Base-by-base conservation (phyloP, 2,113 vertebrate species). In the Rhinolophus sinicus region DNA sequence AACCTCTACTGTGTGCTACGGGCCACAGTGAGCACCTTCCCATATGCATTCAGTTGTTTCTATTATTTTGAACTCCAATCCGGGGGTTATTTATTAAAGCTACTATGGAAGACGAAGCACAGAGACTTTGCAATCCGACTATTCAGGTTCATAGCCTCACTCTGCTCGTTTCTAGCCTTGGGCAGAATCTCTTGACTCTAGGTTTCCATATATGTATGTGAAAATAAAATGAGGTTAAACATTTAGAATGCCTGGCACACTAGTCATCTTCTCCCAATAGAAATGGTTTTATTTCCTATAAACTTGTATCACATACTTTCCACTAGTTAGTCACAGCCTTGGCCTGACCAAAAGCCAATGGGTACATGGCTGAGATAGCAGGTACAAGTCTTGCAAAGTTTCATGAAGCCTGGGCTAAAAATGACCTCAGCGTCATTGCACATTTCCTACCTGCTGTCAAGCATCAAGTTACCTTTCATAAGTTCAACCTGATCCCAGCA, bases 121-220 rank as follows among this genome's bases (percentile, higher is more conserved):
- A 50, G 0, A 67, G 40, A 69, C 52, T 91, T 56, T 60, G 60
- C 76, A 92, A 65, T 52, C 16, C 82, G n/a, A 73, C 44, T 38
- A 16, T 28, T 70, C 8, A 47, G 54, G 65, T 94, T 98, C 62
- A 93, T 90, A 86, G 78, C 28, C 60, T 82, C 72, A 60, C 40
- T 81, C 56, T 93, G 40, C 33, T 47, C 14, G 44, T 38, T 93
- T 84, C 62, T 50, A 33, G 77, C 38, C 30, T 11, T 62, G 11
- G 60, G 21, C 6, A 58, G 18, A 30, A 72, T 72, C 58, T 92
- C 73, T 69, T 3, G 26, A 76, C 14, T 52, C 38, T 9, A 24
- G 16, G 50, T 83, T 65, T 86, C 47, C 4, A 85, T 11, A 56
- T 38, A 35, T 16, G 14, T 0, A 58, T 58, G 14, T 75, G 60